Percentiles rank a stretch among this genome's conserved stretches.
These are phyloP conservation scores for Murina feae DNA, from an alignment of 2,113 vertebrate species.

Conservation along the genomic window DNA sequence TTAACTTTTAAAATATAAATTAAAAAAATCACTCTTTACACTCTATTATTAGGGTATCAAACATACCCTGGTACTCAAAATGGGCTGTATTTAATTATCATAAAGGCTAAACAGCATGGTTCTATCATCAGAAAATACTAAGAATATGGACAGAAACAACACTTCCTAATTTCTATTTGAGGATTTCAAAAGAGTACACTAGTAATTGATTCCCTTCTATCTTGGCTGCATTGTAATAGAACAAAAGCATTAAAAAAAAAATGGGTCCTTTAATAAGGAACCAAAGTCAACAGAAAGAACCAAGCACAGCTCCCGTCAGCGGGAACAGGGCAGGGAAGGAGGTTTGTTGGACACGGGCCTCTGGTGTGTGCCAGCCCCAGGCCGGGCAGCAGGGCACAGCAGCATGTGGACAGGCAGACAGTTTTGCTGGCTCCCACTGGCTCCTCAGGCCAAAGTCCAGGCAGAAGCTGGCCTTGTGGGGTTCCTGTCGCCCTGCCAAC, in stretches of 20 bases:
- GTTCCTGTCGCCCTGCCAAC: slow-evolving; percentile 63
- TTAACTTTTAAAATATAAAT: slow-evolving; percentile 49
- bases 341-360: neutral
- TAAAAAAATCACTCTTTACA: neutral
- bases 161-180: neutral
- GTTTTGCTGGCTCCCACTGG: slow-evolving; percentile 34
- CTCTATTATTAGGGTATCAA: neutral
- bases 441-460: slow-evolving; percentile 55
- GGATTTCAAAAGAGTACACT: neutral
- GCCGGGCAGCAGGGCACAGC: neutral
- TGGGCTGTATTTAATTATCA: slow-evolving; percentile 42
- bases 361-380: neutral
- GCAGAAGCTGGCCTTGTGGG: slow-evolving; percentile 68
- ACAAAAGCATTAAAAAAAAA: neutral
- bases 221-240: neutral
- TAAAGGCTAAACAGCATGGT: neutral
- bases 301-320: neutral
- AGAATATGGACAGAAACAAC: neutral
- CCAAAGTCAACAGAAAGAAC: neutral
- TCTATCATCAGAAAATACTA: neutral
- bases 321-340: neutral
- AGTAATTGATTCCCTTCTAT: neutral
- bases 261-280: neutral
- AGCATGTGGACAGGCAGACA: slow-evolving; percentile 24
- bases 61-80: neutral